These are phyloP conservation scores for Electrophaes corylata DNA, from an alignment of 2,888 invertebrate species.

Conservation along the genomic window DNA sequence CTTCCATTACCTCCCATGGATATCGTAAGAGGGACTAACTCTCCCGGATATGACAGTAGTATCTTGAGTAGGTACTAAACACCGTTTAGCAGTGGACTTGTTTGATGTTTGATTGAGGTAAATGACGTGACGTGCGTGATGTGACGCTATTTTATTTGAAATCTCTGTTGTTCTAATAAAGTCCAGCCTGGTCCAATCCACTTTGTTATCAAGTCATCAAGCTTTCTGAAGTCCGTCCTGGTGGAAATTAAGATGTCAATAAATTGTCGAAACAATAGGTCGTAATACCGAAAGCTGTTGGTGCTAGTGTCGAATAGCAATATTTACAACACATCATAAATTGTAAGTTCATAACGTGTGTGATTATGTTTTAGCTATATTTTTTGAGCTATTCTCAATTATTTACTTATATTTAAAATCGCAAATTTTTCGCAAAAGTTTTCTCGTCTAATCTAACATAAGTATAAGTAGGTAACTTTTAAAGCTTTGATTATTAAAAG, in stretches of 20 bases:
- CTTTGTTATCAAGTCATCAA: background rate
- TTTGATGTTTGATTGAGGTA: too few species aligned
- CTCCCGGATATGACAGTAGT: too few species aligned
- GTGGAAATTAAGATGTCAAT: slow-evolving; percentile 38
- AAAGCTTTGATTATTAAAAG: too few species aligned
- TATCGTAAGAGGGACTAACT: too few species aligned
- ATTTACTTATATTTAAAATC: too few species aligned
- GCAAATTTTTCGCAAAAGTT: too few species aligned
- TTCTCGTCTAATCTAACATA: too few species aligned
- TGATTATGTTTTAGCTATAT: slow-evolving; percentile 13
- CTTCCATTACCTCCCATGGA: too few species aligned
- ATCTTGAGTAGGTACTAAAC: too few species aligned
- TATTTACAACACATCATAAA: slow-evolving; percentile 41
- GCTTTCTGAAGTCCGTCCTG: slow-evolving; percentile 15
- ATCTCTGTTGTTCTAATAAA: background rate
- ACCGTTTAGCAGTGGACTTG: too few species aligned
- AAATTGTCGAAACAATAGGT: slow-evolving; percentile 50
- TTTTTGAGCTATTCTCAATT: slow-evolving; percentile 3
- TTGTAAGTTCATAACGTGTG: slow-evolving; percentile 32
- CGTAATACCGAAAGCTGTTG: slow-evolving; percentile 44
- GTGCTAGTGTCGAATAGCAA: slow-evolving; percentile 30
- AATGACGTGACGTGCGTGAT: too few species aligned
- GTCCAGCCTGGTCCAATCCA: background rate
- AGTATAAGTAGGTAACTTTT: too few species aligned
- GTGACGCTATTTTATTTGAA: slow-evolving; percentile 17